These are phyloP conservation scores for Mastacembelus armatus DNA, from an alignment of 2,797 vertebrate species.

Conservation along the genomic window DNA sequence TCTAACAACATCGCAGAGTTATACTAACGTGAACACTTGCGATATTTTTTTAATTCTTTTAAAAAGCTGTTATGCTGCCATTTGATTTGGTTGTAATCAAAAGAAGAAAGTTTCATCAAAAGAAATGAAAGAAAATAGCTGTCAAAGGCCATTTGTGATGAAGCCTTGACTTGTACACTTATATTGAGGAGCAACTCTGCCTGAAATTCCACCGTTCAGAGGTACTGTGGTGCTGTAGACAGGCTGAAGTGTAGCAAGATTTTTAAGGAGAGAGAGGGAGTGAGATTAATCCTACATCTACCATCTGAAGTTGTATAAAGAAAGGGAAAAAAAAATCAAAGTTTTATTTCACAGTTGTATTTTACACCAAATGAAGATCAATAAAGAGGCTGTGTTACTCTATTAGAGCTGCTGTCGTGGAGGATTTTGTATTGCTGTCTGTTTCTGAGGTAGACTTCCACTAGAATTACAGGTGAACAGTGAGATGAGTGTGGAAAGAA, in stretches of 20 bases:
- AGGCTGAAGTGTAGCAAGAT: background rate
- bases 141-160: too few relatives aligned
- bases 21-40: background rate
- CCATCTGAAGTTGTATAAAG: constrained; percentile 3
- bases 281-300: constrained; percentile 2
- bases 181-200: background rate
- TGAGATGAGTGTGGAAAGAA: background rate
- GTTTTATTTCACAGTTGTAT: too few relatives aligned
- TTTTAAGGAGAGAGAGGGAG: background rate
- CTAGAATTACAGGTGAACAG: constrained; percentile 9
- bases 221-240: background rate
- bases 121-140: background rate
- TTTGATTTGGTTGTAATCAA: background rate
- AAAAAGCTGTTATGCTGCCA: background rate
- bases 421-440: background rate
- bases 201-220: background rate
- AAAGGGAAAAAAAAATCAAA: too few relatives aligned
- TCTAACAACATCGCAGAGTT: background rate
- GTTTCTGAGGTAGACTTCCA: constrained; percentile 11
- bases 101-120: background rate
- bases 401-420: constrained; percentile 11
- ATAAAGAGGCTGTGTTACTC: constrained; percentile 11
- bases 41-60: background rate
- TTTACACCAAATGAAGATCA: constrained; percentile 27
- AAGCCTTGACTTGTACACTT: too few relatives aligned